Percentiles rank a stretch among this genome's conserved stretches.
Conservation (phyloP, 2,113 vertebrate genomes). For the Hirundichthys speculiger region DNA sequence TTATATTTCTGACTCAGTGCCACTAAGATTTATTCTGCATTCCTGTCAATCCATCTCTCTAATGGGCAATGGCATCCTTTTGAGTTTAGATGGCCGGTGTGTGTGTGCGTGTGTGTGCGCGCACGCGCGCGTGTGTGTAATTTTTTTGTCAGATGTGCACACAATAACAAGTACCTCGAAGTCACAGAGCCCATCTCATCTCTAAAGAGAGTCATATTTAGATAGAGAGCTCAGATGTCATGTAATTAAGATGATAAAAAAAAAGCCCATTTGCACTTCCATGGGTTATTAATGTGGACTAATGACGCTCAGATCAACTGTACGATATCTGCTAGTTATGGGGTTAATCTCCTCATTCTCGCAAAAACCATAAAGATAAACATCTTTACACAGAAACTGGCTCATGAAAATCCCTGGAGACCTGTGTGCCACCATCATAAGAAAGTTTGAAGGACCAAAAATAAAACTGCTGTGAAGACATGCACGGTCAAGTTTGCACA, state of each 20-base stretch:
- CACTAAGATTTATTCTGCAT: constrained; percentile 80
- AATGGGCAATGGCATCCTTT: constrained; percentile 80
- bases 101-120: neutral
- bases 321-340: constrained; percentile 76
- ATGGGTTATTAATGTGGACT: constrained; percentile 82
- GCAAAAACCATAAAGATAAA: constrained; percentile 74
- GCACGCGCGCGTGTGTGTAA: no score
- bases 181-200: constrained; percentile 57
- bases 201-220: constrained; percentile 68
- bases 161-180: constrained; percentile 66
- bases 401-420: constrained; percentile 59
- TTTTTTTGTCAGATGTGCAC: constrained; percentile 36
- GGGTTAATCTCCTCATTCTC: constrained; percentile 79
- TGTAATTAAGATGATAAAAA: constrained; percentile 81
- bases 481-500: constrained; percentile 38
- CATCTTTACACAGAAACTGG: constrained; percentile 67
- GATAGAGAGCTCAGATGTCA: constrained; percentile 77
- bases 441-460: constrained; percentile 73
- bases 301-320: constrained; percentile 80
- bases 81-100: constrained; percentile 60
- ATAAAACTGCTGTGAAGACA: constrained; percentile 50
- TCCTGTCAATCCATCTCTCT: constrained; percentile 82
- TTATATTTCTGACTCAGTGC: constrained; percentile 81
- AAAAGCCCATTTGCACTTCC: constrained; percentile 75
- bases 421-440: constrained; percentile 58